Evolutionary conservation across 2,888 invertebrate genomes (phyloP), one percentile per base, ranked within the genome.

Genomic region (Ectropis crepuscularia): DNA sequence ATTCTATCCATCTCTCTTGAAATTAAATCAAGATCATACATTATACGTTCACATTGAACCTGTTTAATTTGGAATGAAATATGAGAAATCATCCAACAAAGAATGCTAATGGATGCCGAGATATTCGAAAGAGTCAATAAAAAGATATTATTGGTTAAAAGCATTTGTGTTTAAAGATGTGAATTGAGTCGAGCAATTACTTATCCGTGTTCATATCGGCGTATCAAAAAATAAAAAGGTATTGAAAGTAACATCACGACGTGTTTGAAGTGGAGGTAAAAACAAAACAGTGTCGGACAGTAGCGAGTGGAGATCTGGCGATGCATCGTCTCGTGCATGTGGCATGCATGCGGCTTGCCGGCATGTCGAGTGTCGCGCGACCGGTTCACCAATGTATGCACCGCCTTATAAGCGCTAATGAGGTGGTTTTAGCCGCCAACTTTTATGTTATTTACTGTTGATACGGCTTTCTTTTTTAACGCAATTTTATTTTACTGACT

Each of bases 141-240:
- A 76, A 74, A 68, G 38, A 69, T 73, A 71, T 68, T 65, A 68
- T 65, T 61, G 70, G 67, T 72, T 69, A 69, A 72, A 72, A 74
- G 68, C 70, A 71, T 66, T 70, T 61, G 60, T 66, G 69, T 72
- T 74, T 71, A 65, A 67, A 76, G 76, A 81, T 75, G 78, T 77
- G 79, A 80, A 81, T 74, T 75, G 74, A 74, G 74, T 75, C 67
- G 69, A 75, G 78, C 80, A 85, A 85, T 85, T 82, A 85, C 80
- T 85, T 84, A 83, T 81, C 78, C 82, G 76, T 84, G 83, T 85
- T 82, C 79, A 77, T 83, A 81, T 82, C 81, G 75, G 70, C 73
- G 76, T 77, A 80, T 80, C 77, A 73, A 69, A 78, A 80, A 82
- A 84, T 79, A 82, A 85, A 82, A 83, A 79, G 69, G 72, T 80